Evolutionary conservation across 1,140 invertebrate species (phyloP), one percentile per base, ranked within the genome.

Genomic region (Leptoteleia sp.): DNA sequence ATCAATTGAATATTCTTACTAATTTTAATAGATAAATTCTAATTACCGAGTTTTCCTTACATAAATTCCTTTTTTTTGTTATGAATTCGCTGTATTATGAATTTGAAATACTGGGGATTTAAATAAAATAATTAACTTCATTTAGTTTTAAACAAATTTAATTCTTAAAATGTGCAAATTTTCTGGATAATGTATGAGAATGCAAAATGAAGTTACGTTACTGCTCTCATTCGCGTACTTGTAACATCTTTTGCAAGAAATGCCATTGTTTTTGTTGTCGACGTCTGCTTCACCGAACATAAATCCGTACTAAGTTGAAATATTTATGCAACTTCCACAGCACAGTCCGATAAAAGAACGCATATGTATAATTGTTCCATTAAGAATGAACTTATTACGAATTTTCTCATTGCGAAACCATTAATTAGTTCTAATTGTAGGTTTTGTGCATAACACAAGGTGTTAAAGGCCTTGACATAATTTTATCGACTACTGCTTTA

Each of bases 351-450:
- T 25, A 42, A 50, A 37, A 19, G 40, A 47, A 42, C 25, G 1
- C 11, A 33, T 17, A 40, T 42, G 13, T 35, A 38, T 59, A 33
- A 48, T 59, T 59, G 33, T 47, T 48, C n/a, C 25, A 38, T 40
- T 15, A 22, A 40, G 43, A 59, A 31, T 50, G 33, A 40, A 59
- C 48, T 48, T 31, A 38, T 45, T 47, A 57, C 43, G 40, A 59
- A 70, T 48, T 57, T 70, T 59, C 65, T 48, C 54, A 47, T 70
- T 70, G 33, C 40, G 65, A 70, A 70, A 70, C 38, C 31, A 31
- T 59, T 55, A 59, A 59, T 70, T 70, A 48, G 42, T 19, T 40
- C 35, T 70, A 70, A 70, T 70, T 57, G 43, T 42, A 35, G 33
- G 35, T 15, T 52, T 31, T 40, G 6, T 13, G 5, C 29, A 62